A percentile compares a stretch with the other conserved stretches of the same genome.
Conservation (phyloP, 2,797 vertebrate genomes). For the Enteromius anoplus region DNA sequence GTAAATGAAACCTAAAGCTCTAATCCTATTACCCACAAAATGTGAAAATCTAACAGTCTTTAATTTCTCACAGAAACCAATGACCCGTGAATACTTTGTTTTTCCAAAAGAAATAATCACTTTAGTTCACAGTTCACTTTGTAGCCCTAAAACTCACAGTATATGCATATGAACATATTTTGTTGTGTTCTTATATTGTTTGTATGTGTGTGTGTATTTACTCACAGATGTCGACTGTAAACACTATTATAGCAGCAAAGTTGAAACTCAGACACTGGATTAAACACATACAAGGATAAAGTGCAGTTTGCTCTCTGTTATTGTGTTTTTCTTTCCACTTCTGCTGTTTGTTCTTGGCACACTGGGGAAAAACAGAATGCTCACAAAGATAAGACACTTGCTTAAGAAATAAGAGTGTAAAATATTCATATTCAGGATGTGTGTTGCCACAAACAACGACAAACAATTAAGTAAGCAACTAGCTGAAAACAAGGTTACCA, state of each 20-base stretch:
- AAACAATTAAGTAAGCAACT: constrained; percentile 12
- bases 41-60: background rate
- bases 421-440: background rate
- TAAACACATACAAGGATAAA: background rate
- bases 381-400: constrained; percentile 14
- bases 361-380: background rate
- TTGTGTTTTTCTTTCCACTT: constrained; percentile 11
- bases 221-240: background rate
- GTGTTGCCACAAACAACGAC: background rate
- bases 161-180: background rate
- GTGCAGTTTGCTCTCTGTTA: background rate
- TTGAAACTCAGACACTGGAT: background rate
- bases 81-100: background rate
- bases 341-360: background rate
- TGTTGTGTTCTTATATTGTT: background rate
- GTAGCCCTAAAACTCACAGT: background rate
- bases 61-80: background rate
- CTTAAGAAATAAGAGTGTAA: background rate
- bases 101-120: background rate
- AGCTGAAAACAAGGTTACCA: background rate
- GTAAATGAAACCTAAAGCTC: constrained; percentile 28
- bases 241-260: background rate
- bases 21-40: constrained; percentile 30
- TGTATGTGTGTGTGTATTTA: background rate
- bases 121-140: background rate